These are phyloP conservation scores for Polia nebulosa DNA, from an alignment of 2,888 invertebrate species.

Conservation along the genomic window DNA sequence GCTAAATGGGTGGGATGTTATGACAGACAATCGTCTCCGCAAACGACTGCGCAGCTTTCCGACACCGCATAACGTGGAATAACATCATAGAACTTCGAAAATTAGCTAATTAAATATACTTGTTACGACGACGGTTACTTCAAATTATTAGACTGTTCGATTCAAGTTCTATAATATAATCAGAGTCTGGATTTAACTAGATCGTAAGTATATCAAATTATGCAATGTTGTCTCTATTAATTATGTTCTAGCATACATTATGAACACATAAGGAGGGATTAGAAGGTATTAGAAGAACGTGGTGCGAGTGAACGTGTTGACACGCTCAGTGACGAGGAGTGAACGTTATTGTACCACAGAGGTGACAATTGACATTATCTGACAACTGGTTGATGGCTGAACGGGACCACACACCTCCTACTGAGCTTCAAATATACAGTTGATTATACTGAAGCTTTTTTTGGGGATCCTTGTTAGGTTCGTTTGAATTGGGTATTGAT, in stretches of 20 bases:
- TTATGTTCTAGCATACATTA: constrained; percentile 51
- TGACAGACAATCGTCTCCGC: constrained; percentile 75
- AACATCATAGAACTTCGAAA: constrained; percentile 50
- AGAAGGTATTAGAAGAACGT: constrained; percentile 68
- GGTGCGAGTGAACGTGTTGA: constrained; percentile 66
- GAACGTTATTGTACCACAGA: constrained; percentile 70
- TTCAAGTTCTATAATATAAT: constrained; percentile 42
- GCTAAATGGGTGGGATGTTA: constrained; percentile 75
- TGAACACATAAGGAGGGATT: constrained; percentile 68
- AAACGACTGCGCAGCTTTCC: constrained; percentile 61
- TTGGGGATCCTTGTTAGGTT: constrained; percentile 1
- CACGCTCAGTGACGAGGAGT: constrained; percentile 74
- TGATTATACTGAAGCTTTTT: constrained; percentile 35
- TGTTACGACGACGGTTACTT: constrained; percentile 40
- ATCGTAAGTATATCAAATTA: constrained; percentile 54
- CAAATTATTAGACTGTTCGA: constrained; percentile 43
- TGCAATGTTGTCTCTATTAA: constrained; percentile 54
- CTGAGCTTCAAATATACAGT: constrained; percentile 33
- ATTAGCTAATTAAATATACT: constrained; percentile 51
- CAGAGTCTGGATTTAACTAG: constrained; percentile 43
- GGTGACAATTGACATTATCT: constrained; percentile 79
- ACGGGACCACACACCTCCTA: constrained; percentile 78
- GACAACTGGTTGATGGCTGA: constrained; percentile 79
- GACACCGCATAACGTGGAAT: constrained; percentile 49
- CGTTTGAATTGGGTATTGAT: constrained; percentile 2